Percentiles rank a stretch among this genome's conserved stretches.
phyloP scores from a whole-genome alignment of 30 jellyfish, hydroid and myxozoan genomes.

The Chrysaora quinquecirrha region DNA sequence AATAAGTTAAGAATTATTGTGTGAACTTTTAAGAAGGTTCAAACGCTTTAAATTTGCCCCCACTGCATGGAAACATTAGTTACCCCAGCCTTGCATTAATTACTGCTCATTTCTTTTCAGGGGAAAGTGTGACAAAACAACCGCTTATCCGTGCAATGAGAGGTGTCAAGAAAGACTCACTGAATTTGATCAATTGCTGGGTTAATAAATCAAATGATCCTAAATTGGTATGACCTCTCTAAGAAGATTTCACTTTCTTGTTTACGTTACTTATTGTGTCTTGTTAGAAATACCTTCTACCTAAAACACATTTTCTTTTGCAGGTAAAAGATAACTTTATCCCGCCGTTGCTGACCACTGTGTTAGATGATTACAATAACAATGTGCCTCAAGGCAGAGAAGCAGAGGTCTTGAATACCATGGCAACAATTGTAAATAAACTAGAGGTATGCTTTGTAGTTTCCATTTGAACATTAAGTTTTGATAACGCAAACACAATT shows the following conservation, averaged over 20 bases:
- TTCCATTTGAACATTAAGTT: no score
- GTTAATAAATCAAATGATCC: constrained; percentile 97
- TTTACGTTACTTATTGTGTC: no score
- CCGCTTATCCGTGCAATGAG: constrained; percentile 92
- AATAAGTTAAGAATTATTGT: no score
- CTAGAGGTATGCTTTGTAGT: constrained; percentile 71
- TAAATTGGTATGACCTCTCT: constrained; percentile 75
- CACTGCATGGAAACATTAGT: no score
- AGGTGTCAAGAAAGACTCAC: constrained; percentile 93
- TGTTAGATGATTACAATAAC: constrained; percentile 90
- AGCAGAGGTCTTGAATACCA: constrained; percentile 94
- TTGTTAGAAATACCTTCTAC: no score
- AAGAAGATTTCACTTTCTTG: no score
- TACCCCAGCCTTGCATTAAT: no score
- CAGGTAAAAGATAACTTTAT: constrained; percentile 96
- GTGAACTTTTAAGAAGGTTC: no score
- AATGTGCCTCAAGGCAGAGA: constrained; percentile 98
- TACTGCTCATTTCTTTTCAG: constrained; percentile 47
- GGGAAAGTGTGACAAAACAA: constrained; percentile 94
- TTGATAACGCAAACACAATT: no score
- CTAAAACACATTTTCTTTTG: background rate
- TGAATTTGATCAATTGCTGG: constrained; percentile 88
- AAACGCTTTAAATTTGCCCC: no score
- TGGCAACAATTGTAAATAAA: constrained; percentile 90
- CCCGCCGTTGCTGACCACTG: constrained; percentile 94